These are phyloP conservation scores for Mechanitis messenoides DNA, from an alignment of 2,888 invertebrate species.

Conservation along the genomic window DNA sequence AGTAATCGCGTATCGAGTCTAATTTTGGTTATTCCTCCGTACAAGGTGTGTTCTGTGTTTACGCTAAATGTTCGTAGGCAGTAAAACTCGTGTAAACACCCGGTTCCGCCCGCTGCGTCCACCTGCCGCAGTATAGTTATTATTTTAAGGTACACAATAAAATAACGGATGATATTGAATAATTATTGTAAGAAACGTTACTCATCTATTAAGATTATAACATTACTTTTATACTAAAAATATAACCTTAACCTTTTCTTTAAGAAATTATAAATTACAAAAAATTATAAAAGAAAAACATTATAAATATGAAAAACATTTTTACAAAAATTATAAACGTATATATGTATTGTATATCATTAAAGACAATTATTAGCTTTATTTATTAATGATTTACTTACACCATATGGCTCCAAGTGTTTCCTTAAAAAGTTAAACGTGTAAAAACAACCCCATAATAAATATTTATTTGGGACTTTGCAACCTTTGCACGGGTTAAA, in stretches of 20 bases:
- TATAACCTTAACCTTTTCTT: too few species aligned
- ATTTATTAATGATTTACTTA: slow-evolving; percentile 1
- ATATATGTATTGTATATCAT: neutral
- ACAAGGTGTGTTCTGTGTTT: slow-evolving; percentile 27
- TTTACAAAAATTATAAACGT: neutral
- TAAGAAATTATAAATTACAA: too few species aligned
- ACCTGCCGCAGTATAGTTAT: slow-evolving; percentile 42
- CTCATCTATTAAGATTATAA: too few species aligned
- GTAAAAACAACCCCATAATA: slow-evolving; percentile 34
- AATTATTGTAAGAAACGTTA: neutral
- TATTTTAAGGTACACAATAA: slow-evolving; percentile 13
- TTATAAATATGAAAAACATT: neutral
- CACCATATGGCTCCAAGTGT: slow-evolving; percentile 25
- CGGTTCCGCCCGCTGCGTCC: slow-evolving; percentile 64
- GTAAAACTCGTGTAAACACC: slow-evolving; percentile 60
- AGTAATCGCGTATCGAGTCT: neutral
- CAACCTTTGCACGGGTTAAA: slow-evolving; percentile 29
- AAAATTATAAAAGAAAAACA: too few species aligned
- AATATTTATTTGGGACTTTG: slow-evolving; percentile 35
- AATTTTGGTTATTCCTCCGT: slow-evolving; percentile 4
- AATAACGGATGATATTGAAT: neutral
- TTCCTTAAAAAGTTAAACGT: slow-evolving; percentile 27
- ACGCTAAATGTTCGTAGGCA: slow-evolving; percentile 30
- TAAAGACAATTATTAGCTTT: neutral
- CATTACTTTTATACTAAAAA: too few species aligned